phyloP scores from a whole-genome alignment of 2,888 invertebrate species.

The Rhaphigaster nebulosa region DNA sequence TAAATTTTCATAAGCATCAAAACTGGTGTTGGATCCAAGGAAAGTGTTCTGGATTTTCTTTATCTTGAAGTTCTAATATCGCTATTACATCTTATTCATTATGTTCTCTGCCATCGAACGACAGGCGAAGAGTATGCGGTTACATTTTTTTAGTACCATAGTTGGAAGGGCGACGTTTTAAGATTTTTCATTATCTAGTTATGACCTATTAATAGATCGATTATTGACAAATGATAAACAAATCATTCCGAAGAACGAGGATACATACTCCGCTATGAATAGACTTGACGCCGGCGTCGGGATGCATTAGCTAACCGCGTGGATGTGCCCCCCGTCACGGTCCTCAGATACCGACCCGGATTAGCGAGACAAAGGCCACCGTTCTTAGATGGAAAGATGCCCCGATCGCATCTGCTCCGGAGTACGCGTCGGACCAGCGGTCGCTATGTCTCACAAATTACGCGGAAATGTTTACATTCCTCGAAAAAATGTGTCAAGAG shows the following conservation, averaged over 20 bases:
- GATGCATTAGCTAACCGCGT: background rate
- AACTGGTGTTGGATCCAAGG: too few relatives aligned
- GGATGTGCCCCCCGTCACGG: background rate
- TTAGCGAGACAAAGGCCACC: background rate
- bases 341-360: constrained; percentile 27
- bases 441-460: constrained; percentile 27
- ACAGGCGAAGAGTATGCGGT: too few relatives aligned
- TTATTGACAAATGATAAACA: background rate
- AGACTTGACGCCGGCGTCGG: background rate
- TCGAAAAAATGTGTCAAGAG: constrained; percentile 13
- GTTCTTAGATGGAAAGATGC: background rate
- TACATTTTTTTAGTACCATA: too few relatives aligned
- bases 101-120: too few relatives aligned
- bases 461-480: constrained; percentile 28
- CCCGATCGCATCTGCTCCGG: constrained; percentile 1
- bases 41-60: too few relatives aligned
- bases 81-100: too few relatives aligned
- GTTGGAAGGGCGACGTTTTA: too few relatives aligned
- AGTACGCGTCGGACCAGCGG: background rate
- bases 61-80: too few relatives aligned
- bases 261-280: background rate
- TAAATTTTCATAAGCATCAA: too few relatives aligned
- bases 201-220: background rate
- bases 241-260: background rate
- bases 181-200: too few relatives aligned